Percentiles rank a stretch among this genome's conserved stretches.
Conservation (phyloP, 2,797 vertebrate genomes). For the Columba guinea region DNA sequence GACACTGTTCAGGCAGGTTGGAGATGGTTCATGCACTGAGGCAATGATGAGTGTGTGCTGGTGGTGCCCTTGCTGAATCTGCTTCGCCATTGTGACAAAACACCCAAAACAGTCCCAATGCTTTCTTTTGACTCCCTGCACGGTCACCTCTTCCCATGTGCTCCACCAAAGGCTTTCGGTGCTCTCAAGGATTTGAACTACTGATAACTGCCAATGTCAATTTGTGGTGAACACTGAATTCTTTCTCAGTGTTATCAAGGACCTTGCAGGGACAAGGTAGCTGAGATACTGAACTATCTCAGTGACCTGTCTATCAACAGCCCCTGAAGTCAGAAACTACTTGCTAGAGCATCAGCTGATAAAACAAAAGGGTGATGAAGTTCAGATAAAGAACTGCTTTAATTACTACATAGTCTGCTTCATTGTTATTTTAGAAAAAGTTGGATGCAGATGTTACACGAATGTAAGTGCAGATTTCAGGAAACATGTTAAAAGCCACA, state of each 20-base stretch:
- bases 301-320: not conserved
- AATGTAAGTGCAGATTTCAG: not conserved
- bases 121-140: not conserved
- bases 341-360: not conserved
- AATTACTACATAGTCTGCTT: not conserved
- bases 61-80: not conserved
- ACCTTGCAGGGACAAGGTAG: not conserved
- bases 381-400: slow-evolving; percentile 4
- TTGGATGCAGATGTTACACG: not conserved
- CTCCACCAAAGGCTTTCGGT: not conserved
- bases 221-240: not conserved
- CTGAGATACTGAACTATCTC: not conserved
- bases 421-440: not conserved
- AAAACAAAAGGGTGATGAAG: not conserved
- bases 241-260: not conserved
- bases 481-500: not conserved
- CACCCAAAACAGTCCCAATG: rapidly evolving
- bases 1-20: not conserved
- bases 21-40: not conserved
- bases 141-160: not conserved
- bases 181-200: not conserved
- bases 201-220: not conserved
- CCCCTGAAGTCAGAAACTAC: not conserved
- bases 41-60: not conserved
- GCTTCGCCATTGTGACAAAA: not conserved